Percentiles rank a stretch among this genome's conserved stretches.
These are phyloP conservation scores for Acanthornis magna DNA, from an alignment of 2,797 vertebrate species.

Conservation along the genomic window DNA sequence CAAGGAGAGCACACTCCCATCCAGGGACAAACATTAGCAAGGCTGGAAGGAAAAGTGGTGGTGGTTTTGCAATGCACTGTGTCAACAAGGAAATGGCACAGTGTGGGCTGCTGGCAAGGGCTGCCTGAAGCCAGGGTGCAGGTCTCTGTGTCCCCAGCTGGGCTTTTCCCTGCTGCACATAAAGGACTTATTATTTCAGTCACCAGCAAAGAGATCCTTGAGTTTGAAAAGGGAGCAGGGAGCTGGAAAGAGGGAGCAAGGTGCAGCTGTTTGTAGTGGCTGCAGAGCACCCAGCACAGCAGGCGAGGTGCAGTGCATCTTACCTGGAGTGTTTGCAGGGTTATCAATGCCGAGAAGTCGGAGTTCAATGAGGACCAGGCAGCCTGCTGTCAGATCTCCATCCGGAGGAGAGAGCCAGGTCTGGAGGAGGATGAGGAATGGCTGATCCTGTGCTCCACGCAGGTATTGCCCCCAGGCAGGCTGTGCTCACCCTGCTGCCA, in stretches of 20 bases:
- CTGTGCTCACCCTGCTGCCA: background rate
- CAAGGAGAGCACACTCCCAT: background rate
- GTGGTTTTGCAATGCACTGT: background rate
- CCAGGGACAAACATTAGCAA: background rate
- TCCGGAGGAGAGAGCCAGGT: slow-evolving; percentile 60
- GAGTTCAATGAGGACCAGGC: slow-evolving; percentile 80
- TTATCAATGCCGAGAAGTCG: slow-evolving; percentile 78
- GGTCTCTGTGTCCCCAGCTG: background rate
- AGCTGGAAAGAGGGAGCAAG: background rate
- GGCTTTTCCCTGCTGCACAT: background rate
- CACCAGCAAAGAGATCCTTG: background rate
- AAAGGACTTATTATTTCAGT: background rate
- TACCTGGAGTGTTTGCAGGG: slow-evolving; percentile 36
- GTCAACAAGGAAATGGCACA: background rate
- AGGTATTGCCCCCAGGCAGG: slow-evolving; percentile 41
- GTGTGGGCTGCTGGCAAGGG: background rate
- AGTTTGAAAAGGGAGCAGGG: background rate
- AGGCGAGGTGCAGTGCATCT: background rate
- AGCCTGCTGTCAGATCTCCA: slow-evolving; percentile 71
- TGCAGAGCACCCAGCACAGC: background rate
- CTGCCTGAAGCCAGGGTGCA: background rate
- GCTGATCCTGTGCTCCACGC: slow-evolving; percentile 70
- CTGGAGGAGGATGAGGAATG: slow-evolving; percentile 72
- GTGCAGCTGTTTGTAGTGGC: background rate
- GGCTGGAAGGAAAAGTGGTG: background rate